Base-by-base conservation (phyloP, 2,888 invertebrate species). In the Philhelius pedissequus region DNA sequence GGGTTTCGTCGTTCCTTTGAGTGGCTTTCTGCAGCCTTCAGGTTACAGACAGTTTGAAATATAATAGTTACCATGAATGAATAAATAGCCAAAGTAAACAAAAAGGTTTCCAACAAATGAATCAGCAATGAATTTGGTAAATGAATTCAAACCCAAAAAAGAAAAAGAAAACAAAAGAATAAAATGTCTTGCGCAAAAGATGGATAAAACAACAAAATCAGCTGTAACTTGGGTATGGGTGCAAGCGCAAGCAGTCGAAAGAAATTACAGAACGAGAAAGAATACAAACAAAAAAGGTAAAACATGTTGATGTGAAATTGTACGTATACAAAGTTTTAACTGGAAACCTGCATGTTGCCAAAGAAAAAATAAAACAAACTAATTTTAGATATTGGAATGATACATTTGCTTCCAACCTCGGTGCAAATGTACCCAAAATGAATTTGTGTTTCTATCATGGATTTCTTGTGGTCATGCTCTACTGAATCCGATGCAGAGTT, bases 351-450 rank as follows among this genome's bases (percentile, higher is more conserved):
- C 82, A 75, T 83, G 79, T 58, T 79, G 79, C 82, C 1, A 8
- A 48, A n/a, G 8, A 60, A 27, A 18, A 52, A 32, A 27, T 15
- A 8, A 69, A 40, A 75, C 68, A 69, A 58, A 66, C 40, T 15
- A 15, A 58, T 0, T 22, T 18, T 4, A 7, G 4, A 40, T 11
- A 35, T 3, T 43, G 40, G 60, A 60, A 60, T 27, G 2, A 25
- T 15, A 27, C 32, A n/a, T 4, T 27, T 35, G 27, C 62, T 83
- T 83, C 83, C 83, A 79, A 75, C 22, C n/a, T 83, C 74, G 74
- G 83, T 83, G 52, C 83, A 79, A 18, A 35, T 79, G 83, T 66
- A 83, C 83, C 3, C 27, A 50, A 45, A 79, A 75, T 83, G 74
- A 79, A 83, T 73, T 13, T 9, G 25, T 32, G 22, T 18, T 38